Base-by-base conservation (phyloP, 2,888 invertebrate species). In the Eumacrocentrus americanus region DNA sequence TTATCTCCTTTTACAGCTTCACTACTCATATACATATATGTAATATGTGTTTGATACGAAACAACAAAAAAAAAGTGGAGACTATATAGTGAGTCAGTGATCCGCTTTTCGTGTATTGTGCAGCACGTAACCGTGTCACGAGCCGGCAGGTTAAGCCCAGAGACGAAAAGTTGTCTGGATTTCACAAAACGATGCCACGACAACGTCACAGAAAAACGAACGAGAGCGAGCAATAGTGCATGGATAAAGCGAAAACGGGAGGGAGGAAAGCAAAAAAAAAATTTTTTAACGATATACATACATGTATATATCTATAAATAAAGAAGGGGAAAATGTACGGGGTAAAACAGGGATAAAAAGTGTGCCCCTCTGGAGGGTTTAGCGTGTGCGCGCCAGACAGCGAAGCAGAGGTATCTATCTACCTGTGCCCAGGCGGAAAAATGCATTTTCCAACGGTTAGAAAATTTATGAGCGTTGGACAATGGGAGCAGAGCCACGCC, bases 401-500 rank as follows among this genome's bases (percentile, higher is more conserved):
- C 12, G 35, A 52, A 29, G 22, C 29, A 23, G 48, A 29, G 20
- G 18, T 38, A 44, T 61, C 59, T 54, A 52, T 64, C 57, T 61
- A 60, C 60, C 62, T 68, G 67, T 72, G 72, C 64, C 58, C 62
- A 52, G 57, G 66, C 65, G 76, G 73, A 75, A 75, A 77, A 75
- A 75, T 74, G 71, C 71, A 73, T 76, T 76, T 77, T 73, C 74
- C 75, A 73, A 71, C 71, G 73, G 71, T 70, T 67, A 70, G 69
- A 68, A 72, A 75, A 77, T 77, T 77, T 77, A 77, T 75, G 73
- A 72, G 59, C 61, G 63, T 61, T 65, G 72, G 69, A 77, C 76
- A 77, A 77, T 77, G 68, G 67, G 67, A 58, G 52, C 66, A 66
- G 59, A 62, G 67, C 68, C 53, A 67, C 60, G 67, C 66, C 51